These are phyloP conservation scores for Lamellibrachia luymesi DNA, from an alignment of 1,140 invertebrate species.

Conservation along the genomic window DNA sequence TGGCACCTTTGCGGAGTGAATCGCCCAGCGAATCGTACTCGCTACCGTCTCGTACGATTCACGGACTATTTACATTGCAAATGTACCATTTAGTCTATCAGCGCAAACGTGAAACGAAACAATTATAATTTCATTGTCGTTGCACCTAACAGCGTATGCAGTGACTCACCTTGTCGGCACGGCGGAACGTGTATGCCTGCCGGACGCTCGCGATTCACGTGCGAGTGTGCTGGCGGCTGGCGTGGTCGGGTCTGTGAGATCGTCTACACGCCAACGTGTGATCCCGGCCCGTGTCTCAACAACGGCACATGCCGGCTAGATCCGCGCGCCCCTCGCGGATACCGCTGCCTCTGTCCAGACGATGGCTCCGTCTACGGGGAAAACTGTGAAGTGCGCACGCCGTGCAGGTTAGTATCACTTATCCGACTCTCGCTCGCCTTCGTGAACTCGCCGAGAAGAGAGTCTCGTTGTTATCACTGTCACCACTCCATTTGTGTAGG, in stretches of 20 bases:
- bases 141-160: background rate
- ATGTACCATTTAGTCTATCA: conserved; percentile 15
- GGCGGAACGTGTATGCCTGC: conserved; percentile 21
- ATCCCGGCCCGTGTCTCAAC: conserved; percentile 86
- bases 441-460: no score
- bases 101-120: background rate
- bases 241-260: conserved; percentile 14
- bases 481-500: no score
- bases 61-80: conserved; percentile 15
- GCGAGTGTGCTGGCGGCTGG: background rate
- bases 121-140: background rate
- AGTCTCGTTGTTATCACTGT: no score
- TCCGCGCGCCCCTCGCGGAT: conserved; percentile 81
- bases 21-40: background rate
- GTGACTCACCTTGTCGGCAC: conserved; percentile 23
- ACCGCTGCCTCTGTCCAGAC: conserved; percentile 73
- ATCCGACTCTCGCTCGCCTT: no score
- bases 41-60: conserved; percentile 11
- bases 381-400: background rate
- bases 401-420: background rate
- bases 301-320: conserved; percentile 78
- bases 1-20: no score
- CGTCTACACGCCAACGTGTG: conserved; percentile 63
- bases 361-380: conserved; percentile 33
- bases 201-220: background rate